Percentiles rank a stretch among this genome's conserved stretches.
Evolutionary conservation across 2,113 vertebrate genomes (phyloP).

Genomic region (Oreochromis aureus): DNA sequence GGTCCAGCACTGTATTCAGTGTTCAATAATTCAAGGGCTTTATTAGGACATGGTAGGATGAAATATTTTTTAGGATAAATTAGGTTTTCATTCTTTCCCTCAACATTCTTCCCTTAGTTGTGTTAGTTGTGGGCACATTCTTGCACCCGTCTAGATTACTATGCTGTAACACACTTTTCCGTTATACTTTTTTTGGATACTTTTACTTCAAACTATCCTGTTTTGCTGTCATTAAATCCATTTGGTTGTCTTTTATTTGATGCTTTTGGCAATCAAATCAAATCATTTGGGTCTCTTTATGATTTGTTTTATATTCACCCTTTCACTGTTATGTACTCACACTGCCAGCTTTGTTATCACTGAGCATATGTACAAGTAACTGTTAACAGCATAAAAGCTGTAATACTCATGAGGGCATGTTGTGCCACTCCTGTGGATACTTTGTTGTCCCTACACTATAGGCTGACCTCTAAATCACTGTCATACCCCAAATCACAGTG

Average conservation of each 20-base stretch:
- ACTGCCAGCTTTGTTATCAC: background rate
- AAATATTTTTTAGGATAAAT: background rate
- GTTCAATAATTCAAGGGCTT: background rate
- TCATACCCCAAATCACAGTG: background rate
- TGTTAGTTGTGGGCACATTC: background rate
- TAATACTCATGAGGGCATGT: background rate
- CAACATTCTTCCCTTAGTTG: background rate
- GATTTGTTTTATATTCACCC: background rate
- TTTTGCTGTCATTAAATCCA: background rate
- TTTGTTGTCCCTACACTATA: background rate
- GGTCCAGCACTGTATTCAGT: background rate
- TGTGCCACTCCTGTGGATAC: background rate
- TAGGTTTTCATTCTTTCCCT: background rate
- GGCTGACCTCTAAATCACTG: conserved; percentile 1
- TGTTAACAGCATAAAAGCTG: conserved; percentile 10
- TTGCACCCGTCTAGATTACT: background rate
- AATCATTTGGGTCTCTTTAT: background rate
- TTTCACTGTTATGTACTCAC: background rate
- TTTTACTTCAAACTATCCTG: background rate
- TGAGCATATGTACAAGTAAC: background rate
- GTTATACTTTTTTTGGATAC: fast-evolving
- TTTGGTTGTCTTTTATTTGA: conserved; percentile 16
- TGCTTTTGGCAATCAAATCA: background rate
- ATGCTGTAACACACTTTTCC: background rate
- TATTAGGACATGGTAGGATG: background rate